These are phyloP conservation scores for Ichneumon xanthorius DNA, from an alignment of 2,888 invertebrate species.

Conservation along the genomic window DNA sequence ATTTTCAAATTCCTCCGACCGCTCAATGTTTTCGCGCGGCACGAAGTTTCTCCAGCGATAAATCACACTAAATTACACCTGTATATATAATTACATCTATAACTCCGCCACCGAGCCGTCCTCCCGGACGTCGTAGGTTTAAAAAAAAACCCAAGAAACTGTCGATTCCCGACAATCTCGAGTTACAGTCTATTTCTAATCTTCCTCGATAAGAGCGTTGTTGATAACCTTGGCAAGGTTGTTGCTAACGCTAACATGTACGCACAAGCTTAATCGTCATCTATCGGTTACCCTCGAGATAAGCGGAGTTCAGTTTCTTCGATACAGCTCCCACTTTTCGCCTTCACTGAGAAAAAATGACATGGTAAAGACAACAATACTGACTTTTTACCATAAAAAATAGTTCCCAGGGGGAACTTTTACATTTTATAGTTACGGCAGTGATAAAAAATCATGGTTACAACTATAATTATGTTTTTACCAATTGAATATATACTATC, in stretches of 20 bases:
- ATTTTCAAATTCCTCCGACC: not conserved
- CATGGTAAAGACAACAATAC: too few species aligned
- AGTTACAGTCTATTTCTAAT: conserved; percentile 48
- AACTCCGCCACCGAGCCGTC: not conserved
- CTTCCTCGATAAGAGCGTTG: conserved; percentile 50
- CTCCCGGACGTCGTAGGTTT: not conserved
- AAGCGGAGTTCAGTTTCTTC: conserved; percentile 16
- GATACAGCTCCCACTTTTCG: not conserved
- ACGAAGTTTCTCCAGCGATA: too few species aligned
- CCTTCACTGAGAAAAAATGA: too few species aligned
- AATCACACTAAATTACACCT: too few species aligned
- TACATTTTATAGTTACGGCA: too few species aligned
- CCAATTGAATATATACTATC: too few species aligned
- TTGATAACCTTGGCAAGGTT: conserved; percentile 63
- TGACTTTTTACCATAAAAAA: too few species aligned
- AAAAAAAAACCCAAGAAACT: not conserved
- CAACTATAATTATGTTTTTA: too few species aligned
- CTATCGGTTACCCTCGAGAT: not conserved
- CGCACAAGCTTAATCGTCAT: not conserved
- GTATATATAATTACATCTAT: not conserved
- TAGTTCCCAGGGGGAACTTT: too few species aligned
- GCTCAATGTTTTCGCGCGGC: too few species aligned
- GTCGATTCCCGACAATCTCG: conserved; percentile 39
- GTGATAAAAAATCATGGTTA: too few species aligned
- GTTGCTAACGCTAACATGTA: conserved; percentile 28